Evolutionary conservation across 2,888 invertebrate species (phyloP), one percentile per base, ranked within the genome.

Genomic region (Oscheius sp.): DNA sequence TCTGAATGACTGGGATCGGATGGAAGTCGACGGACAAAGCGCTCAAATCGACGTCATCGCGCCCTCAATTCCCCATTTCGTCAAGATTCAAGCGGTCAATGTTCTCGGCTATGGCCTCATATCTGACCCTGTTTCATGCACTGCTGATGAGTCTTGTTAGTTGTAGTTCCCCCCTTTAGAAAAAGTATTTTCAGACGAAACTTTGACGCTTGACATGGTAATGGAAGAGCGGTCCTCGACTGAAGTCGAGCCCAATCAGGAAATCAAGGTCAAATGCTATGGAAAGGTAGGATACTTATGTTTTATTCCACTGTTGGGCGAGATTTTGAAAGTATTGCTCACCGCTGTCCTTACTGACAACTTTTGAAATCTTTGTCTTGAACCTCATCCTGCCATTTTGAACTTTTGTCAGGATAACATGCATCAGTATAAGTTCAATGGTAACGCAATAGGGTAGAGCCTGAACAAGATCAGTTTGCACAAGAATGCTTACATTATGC

Each of bases 101-200:
- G 77, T 68, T 57, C 51, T 75, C n/a, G 82, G 82, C 13, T 75
- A 77, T 5, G 82, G 82, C 1, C 76, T 80, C 29, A 82, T 82
- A 65, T 82, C 82, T 2, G 76, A 80, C 1, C 50, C 47, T 21
- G 68, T 53, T n/a, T 51, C 68, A 2, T 77, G 77, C 51, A n/a
- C 63, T 1, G 72, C 73, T n/a, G 82, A 82, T 63, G 76, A 68
- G 13, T 55, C 73, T 10, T 82, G 79, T 81, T 37, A 73, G 78
- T 62, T 65, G 3, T 42, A 5, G 42, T 58, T 42, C n/a, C 11
- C 13, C 37, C 47, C n/a, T 50, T 51, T n/a, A 58, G n/a, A n/a
- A 66, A 11, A 53, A 58, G n/a, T 35, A 33, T 13, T 58, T 78
- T 65, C 63, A 79, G 81, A 78, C 66, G 82, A 79, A 33, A 70